Evolutionary conservation across 2,888 invertebrate genomes (phyloP), one percentile per base, ranked within the genome.

Genomic region (Reticulitermes lucifugus): DNA sequence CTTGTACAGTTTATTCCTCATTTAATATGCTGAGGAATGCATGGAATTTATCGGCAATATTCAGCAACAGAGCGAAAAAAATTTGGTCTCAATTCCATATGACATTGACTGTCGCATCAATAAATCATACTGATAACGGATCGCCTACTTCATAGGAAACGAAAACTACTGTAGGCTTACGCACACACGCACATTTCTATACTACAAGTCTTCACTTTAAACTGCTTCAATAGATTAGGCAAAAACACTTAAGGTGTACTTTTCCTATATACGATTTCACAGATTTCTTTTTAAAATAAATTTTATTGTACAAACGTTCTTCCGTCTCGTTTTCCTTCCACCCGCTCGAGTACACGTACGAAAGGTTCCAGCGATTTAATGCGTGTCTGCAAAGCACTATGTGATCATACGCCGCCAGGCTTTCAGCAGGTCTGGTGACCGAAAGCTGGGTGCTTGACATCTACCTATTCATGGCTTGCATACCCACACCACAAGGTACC

Each of bases 401-500:
- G 55, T 55, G 55, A 55, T 55, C 55, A 25, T n/a, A 65, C 14
- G 25, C 65, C 65, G 65, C 65, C 65, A n/a, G 65, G 6, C n/a
- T 10, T 65, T 65, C 7, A 65, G 65, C 65, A 65, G 65, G 55
- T 14, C 55, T 55, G 14, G 55, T 18, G 55, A 18, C 55, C 55
- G 0, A 55, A 55, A 14, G 18, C 55, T 55, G 18, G 55, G 55
- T 55, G 18, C 18, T 55, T 55, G 65, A n/a, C n/a, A 65, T n/a
- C 65, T 3, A 65, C 65, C 65, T 65, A 65, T 65, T 65, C 65
- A 65, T 65, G n/a, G 6, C n/a, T n/a, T 65, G n/a, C 65, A 65
- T 65, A 65, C 65, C 65, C n/a, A 65, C 65, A 65, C 65, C n/a
- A 65, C 65, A 65, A 65, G n/a, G 65, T 65, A n/a, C 55, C 18